Evolutionary conservation across 2,113 vertebrate genomes (phyloP), one percentile per base, ranked within the genome.

Genomic region (Notiomystis cincta): DNA sequence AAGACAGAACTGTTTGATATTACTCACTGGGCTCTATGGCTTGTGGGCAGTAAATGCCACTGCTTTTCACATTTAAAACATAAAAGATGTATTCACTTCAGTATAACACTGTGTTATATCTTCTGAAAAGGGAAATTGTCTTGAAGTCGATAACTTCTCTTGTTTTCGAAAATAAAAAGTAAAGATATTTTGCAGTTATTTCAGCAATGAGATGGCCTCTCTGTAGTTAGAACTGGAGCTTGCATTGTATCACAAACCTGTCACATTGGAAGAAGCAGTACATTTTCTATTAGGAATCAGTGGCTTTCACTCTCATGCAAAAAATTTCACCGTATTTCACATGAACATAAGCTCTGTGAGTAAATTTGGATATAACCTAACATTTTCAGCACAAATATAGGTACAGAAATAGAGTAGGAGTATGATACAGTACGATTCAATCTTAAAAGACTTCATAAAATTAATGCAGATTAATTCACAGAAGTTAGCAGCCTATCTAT

Each of bases 1-100:
- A 93, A 97, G 94, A 95, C 61, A 86, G 82, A 93, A 33, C 71
- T 96, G 84, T 86, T 89, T 81, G 81, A 93, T 94, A 75, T 50
- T 83, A 91, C 11, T 2, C 58, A 64, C 44, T 42, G 56, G 65
- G 57, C 33, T 89, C 73, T 76, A 3, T 89, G 81, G 90, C 93
- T 88, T 69, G 28, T 87, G 56, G 76, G 45, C 62, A 89, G 75
- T 81, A 86, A 82, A 86, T 44, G 67, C 70, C 66, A 92, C 65
- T 89, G 45, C 80, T 93, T 95, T 96, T 77, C 62, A 72, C 31
- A 31, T 80, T 62, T 85, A 92, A 95, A 91, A 83, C 5, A 8
- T 38, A 18, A 79, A 53, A 89, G 42, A 83, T 95, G 53, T 86
- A 82, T 67, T 87, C 47, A 77, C 61, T 93, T 92, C 69, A 87